Base-by-base conservation (phyloP, 2,113 vertebrate species). In the Anolis carolinensis region DNA sequence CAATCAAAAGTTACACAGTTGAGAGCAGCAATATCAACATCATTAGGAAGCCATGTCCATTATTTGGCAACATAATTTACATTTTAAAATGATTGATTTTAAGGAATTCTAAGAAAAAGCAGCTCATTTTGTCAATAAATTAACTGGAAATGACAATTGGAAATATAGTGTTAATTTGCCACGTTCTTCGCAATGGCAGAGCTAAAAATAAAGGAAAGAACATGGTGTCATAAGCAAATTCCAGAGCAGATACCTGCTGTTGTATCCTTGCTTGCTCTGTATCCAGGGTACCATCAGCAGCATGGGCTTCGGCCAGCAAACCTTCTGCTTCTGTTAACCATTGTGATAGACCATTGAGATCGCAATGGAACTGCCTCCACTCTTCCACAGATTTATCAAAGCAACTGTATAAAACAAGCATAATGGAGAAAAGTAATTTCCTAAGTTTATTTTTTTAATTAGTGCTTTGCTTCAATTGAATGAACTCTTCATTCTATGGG, bases 311-410 rank as follows among this genome's bases (percentile, higher is more conserved):
- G 0, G 95, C 94, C 90, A 99, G 89, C 23, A 97, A 67, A 4
- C 79, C 93, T 89, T 99, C 98, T 0, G 97, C 96, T 85, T 99
- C 97, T 0, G 90, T 92, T 79, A 98, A 83, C 99, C 98, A 99
- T 93, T 98, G 98, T 9, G 95, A 96, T 59, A 99, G 92, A 88
- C 99, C 98, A 8, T 93, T 98, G 72, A 98, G 94, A 81, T 99
- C 98, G 71, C 97, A 97, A 85, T 99, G 98, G 92, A 99, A 99
- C 87, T 97, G 97, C 55, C 97, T 96, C 98, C 99, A 99, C 8
- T 95, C 97, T 93, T 99, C 98, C 2, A 98, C 2, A 0, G 97
- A 95, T 30, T 95, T 94, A 25, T 98, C 98, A 63, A 98, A 98
- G 81, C 93, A 94, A 88, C 99, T 99, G 92, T 13, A 65, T 11